A percentile compares a stretch with the other conserved stretches of the same genome.
Evolutionary conservation across 2,113 vertebrate species (phyloP).

Genomic region (Malurus melanocephalus): DNA sequence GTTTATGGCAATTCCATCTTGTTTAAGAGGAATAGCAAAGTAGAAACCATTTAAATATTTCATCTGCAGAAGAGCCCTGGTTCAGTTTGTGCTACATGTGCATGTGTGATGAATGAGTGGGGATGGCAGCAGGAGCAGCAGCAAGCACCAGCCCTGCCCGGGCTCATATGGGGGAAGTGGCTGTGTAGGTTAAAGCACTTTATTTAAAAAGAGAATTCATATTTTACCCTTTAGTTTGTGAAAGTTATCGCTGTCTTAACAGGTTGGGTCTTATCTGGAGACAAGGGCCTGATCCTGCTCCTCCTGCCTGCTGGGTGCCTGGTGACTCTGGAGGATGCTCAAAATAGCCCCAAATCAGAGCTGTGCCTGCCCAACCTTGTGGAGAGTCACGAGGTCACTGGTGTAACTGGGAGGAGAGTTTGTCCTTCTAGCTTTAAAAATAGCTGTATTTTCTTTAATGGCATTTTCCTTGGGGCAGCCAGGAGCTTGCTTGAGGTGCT

Average conservation of each 20-base stretch:
- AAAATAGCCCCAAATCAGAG: conserved; percentile 21
- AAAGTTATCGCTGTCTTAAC: not conserved
- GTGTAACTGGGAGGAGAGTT: conserved; percentile 39
- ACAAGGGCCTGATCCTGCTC: not conserved
- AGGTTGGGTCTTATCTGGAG: not conserved
- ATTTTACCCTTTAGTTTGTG: not conserved
- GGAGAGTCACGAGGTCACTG: conserved; percentile 1
- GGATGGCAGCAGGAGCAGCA: not conserved
- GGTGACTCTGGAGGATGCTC: not conserved
- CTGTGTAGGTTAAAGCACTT: not conserved
- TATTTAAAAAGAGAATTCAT: not conserved
- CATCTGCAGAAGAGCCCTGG: not conserved
- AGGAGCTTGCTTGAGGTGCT: not conserved
- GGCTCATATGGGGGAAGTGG: not conserved
- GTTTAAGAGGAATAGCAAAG: not conserved
- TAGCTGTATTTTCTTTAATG: not conserved
- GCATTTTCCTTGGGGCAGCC: not conserved
- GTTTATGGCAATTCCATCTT: not conserved
- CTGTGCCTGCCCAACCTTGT: not conserved
- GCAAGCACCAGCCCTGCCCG: not conserved
- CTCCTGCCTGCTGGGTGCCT: not conserved
- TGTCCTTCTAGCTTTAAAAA: conserved; percentile 38
- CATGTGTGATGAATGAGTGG: not conserved
- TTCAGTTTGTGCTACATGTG: not conserved
- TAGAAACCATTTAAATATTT: conserved; percentile 10